Percentiles rank a stretch among this genome's conserved stretches.
Conservation (phyloP, 2,888 invertebrate species). For the Parthenolecanium corni region DNA sequence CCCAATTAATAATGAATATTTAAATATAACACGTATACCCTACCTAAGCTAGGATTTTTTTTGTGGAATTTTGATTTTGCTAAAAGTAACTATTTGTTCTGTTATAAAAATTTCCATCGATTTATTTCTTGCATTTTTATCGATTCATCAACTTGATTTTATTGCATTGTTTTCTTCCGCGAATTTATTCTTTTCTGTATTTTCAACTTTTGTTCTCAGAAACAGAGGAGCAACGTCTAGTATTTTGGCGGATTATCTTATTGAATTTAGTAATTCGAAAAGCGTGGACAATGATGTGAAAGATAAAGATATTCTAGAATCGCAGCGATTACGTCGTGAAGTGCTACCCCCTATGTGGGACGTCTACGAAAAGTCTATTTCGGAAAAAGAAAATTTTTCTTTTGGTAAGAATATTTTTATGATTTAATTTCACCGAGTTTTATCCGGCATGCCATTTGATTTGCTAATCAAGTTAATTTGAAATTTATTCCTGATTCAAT, state of each 20-base stretch:
- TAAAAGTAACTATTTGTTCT: too few relatives aligned
- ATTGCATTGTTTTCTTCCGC: too few relatives aligned
- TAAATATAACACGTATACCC: too few relatives aligned
- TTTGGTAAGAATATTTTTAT: conserved; percentile 6
- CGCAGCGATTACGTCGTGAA: conserved; percentile 33
- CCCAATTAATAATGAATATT: too few relatives aligned
- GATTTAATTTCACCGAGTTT: background rate
- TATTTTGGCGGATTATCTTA: conserved; percentile 33
- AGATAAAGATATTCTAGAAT: conserved; percentile 34
- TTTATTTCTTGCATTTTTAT: too few relatives aligned
- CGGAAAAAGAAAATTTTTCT: conserved; percentile 29
- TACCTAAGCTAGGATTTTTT: too few relatives aligned
- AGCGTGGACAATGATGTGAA: conserved; percentile 30
- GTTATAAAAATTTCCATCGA: too few relatives aligned
- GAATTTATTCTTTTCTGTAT: too few relatives aligned
- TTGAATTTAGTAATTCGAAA: conserved; percentile 33
- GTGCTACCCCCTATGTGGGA: conserved; percentile 36
- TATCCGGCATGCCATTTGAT: background rate
- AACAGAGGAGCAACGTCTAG: conserved; percentile 31
- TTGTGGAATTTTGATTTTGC: too few relatives aligned
- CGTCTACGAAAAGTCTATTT: conserved; percentile 35
- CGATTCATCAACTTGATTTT: too few relatives aligned
- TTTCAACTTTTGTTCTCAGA: conserved; percentile 7
- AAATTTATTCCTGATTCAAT: too few relatives aligned
- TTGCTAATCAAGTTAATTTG: too few relatives aligned